A percentile compares a stretch with the other conserved stretches of the same genome.
These are phyloP conservation scores for Drosophila quadrilineata DNA, from an alignment of 1,140 invertebrate species.

Conservation along the genomic window DNA sequence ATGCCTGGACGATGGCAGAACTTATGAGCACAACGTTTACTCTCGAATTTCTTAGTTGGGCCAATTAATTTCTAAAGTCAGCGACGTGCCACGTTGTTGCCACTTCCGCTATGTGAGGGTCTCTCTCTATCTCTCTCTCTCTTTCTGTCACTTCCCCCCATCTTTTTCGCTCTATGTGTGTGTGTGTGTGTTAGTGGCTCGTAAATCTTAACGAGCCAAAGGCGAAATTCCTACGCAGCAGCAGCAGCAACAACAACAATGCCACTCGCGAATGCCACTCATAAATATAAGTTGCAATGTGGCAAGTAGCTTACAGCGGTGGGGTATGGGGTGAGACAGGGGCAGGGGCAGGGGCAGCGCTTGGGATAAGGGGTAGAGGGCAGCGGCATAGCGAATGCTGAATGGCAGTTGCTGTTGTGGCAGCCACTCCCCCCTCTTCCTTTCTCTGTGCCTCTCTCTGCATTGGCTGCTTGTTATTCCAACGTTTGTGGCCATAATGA, in stretches of 20 bases:
- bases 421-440: background rate
- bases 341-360: background rate
- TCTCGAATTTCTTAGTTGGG: conserved; percentile 79
- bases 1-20: conserved; percentile 45
- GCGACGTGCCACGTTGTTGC: conserved; percentile 52
- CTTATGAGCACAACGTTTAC: conserved; percentile 70
- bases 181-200: conserved; percentile 44
- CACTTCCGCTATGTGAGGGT: conserved; percentile 5
- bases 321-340: background rate
- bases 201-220: conserved; percentile 77
- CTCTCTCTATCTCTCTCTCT: no score
- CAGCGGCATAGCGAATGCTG: no score
- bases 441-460: no score
- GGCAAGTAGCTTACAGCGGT: conserved; percentile 13
- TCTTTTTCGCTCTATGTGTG: conserved; percentile 25
- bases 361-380: no score
- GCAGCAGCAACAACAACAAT: conserved; percentile 31
- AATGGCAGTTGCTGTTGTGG: background rate
- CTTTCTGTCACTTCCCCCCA: no score
- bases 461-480: conserved; percentile 56
- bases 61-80: conserved; percentile 80
- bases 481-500: conserved; percentile 65
- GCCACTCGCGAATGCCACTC: conserved; percentile 58
- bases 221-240: conserved; percentile 74
- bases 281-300: conserved; percentile 70